Evolutionary conservation across 2,113 vertebrate species (phyloP), one percentile per base, ranked within the genome.

Genomic region (Shinisaurus crocodilurus): DNA sequence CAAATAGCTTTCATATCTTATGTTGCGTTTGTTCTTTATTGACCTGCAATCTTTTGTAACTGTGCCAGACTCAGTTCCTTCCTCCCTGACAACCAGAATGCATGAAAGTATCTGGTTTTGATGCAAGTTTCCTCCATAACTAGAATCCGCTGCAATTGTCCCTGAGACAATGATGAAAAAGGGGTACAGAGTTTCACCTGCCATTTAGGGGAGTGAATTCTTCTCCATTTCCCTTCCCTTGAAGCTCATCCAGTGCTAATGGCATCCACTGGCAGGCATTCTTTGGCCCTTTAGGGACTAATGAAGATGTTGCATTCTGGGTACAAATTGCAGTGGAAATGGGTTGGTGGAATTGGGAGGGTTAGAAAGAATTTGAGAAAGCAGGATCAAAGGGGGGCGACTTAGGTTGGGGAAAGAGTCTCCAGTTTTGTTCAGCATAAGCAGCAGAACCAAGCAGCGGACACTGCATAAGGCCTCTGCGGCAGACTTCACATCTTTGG

Each of bases 11-110:
- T 82, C 72, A 7, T 3, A 29, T 88, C 43, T 60, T 82, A 40
- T 20, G 0, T 1, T 0, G 0, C 60, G 45, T 67, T 60, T 0
- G 40, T 79, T 67, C 45, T 67, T 85, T 85, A 65, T 82, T 1
- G 0, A 32, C 23, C 34, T 74, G 72, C n/a, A 37, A 32, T 85
- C 34, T 69, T 77, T 79, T 57, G n/a, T 37, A 79, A 67, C 13
- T 43, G n/a, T 25, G n/a, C 9, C 34, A 29, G 70, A 67, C 15
- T 37, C 13, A 12, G 9, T 20, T 54, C 34, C 1, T 13, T 79
- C 60, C 5, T 89, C 34, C 40, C 9, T 15, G 6, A 40, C 23
- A 29, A 5, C 57, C 16, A 3, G 32, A 77, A 40, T 32, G 34
- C 20, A 67, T 48, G 15, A 48, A 23, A 13, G 50, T 7, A 74